Conservation (phyloP, 1,140 invertebrate genomes). For the Vanessa atalanta region DNA sequence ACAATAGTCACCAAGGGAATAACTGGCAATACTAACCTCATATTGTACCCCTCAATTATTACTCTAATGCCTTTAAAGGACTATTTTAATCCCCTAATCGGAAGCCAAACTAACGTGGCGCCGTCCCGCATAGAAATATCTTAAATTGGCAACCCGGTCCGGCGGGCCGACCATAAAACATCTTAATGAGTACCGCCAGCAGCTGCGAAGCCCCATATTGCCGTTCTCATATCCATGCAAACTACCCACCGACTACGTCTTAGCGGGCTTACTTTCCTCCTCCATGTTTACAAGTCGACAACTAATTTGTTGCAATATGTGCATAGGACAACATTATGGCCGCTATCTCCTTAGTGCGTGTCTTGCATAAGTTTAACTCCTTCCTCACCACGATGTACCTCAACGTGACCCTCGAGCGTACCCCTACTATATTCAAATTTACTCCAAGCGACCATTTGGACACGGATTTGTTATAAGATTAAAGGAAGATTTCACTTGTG, state of each 20-base stretch:
- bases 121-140: constrained; percentile 79
- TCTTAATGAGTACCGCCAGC: constrained; percentile 78
- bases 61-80: constrained; percentile 75
- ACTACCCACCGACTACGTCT: constrained; percentile 74
- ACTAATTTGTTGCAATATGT: constrained; percentile 82
- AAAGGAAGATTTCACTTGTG: constrained; percentile 82
- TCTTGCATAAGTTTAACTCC: constrained; percentile 76
- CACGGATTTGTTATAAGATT: constrained; percentile 82
- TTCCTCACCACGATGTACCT: constrained; percentile 56
- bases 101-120: constrained; percentile 77
- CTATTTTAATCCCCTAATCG: constrained; percentile 78
- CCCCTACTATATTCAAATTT: constrained; percentile 81
- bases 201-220: constrained; percentile 76
- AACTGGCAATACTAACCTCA: constrained; percentile 58
- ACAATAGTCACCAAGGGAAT: constrained; percentile 55
- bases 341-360: constrained; percentile 76
- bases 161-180: constrained; percentile 78
- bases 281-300: constrained; percentile 79
- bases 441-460: constrained; percentile 77
- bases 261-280: constrained; percentile 74
- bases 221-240: constrained; percentile 79
- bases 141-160: constrained; percentile 80
- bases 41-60: constrained; percentile 74
- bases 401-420: constrained; percentile 66
- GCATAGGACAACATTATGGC: constrained; percentile 78